Conservation (phyloP, 2,888 invertebrate species). For the Coleophora deauratella region DNA sequence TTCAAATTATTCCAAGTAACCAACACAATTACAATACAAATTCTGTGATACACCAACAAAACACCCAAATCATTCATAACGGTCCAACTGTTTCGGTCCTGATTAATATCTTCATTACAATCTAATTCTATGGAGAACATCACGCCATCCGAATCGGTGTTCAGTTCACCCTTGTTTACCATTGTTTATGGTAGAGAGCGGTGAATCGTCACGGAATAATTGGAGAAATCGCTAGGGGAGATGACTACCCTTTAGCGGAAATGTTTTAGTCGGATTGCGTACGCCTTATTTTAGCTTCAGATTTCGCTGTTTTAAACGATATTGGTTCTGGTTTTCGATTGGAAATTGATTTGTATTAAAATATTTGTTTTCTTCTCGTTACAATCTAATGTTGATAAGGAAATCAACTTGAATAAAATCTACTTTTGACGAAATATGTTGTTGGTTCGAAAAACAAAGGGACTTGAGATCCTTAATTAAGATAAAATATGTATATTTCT, state of each 20-base stretch:
- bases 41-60: neutral
- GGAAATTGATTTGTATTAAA: too few species aligned
- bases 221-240: conserved; percentile 28
- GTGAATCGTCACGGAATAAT: conserved; percentile 44
- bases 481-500: too few species aligned
- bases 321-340: too few species aligned
- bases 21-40: neutral
- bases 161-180: conserved; percentile 14
- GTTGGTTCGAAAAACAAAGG: too few species aligned
- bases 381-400: too few species aligned
- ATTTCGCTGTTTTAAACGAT: too few species aligned
- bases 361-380: too few species aligned
- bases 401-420: too few species aligned
- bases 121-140: conserved; percentile 4
- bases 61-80: conserved; percentile 7
- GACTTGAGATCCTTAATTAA: too few species aligned
- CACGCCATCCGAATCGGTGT: conserved; percentile 9
- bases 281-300: neutral
- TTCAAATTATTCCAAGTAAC: neutral
- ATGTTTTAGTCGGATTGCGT: conserved; percentile 8
- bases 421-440: too few species aligned
- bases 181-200: conserved; percentile 39
- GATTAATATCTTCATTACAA: conserved; percentile 10
- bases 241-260: conserved; percentile 3
- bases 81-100: conserved; percentile 2